These are phyloP conservation scores for Drosophila neonasuta DNA, from an alignment of 2,888 invertebrate genomes.

Conservation along the genomic window DNA sequence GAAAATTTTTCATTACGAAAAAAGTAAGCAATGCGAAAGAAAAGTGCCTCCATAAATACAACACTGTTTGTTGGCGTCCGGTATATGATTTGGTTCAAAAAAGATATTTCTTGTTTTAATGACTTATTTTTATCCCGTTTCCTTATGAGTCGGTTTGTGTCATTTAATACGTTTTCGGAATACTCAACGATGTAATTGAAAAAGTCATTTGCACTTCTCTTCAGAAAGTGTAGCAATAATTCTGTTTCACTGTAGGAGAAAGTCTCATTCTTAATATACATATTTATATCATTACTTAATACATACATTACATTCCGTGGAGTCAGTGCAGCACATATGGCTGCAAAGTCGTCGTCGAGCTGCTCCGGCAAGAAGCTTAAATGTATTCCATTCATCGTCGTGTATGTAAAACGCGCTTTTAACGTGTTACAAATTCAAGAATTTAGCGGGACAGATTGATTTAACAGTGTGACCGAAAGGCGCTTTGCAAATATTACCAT, in stretches of 20 bases:
- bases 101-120: conserved; percentile 18
- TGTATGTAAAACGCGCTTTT: neutral
- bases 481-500: neutral
- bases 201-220: conserved; percentile 14
- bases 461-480: conserved; percentile 13
- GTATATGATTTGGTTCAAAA: conserved; percentile 38
- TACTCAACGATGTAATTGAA: neutral
- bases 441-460: conserved; percentile 6
- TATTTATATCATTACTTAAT: neutral
- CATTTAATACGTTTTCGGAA: conserved; percentile 12
- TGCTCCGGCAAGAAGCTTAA: neutral
- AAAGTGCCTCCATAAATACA: conserved; percentile 30
- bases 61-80: conserved; percentile 33
- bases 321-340: neutral
- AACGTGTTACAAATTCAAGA: neutral
- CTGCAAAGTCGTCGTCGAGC: conserved; percentile 8
- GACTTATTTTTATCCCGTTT: neutral
- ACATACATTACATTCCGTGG: conserved; percentile 27
- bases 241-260: conserved; percentile 45
- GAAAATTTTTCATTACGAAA: conserved; percentile 18
- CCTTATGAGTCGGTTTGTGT: conserved; percentile 4
- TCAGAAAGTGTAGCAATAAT: conserved; percentile 36
- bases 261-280: too few relatives aligned
- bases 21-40: conserved; percentile 34
- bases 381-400: conserved; percentile 15